Evolutionary conservation across 2,113 vertebrate genomes (phyloP).

Genomic region (Trogon surrucura): DNA sequence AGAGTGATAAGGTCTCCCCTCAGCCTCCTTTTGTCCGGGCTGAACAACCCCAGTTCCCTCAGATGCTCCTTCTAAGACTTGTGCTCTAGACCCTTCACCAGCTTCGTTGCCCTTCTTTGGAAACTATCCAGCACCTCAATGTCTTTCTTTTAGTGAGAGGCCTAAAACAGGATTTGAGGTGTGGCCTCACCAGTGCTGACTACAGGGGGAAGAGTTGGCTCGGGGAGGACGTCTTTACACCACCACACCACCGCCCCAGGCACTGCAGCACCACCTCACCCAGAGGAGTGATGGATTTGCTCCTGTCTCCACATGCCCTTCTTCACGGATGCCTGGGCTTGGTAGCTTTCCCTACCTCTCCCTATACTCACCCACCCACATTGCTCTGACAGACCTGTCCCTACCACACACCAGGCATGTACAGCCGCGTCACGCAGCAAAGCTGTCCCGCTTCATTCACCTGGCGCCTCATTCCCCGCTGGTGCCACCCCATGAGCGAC

Average conservation of each 20-base stretch:
- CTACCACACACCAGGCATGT: accelerated
- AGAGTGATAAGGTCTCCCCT: too few species aligned
- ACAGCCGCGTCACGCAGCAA: not conserved
- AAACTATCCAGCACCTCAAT: too few species aligned
- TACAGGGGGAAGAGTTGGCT: not conserved
- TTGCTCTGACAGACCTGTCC: not conserved
- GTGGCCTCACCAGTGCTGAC: too few species aligned
- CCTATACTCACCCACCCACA: not conserved
- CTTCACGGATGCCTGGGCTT: not conserved
- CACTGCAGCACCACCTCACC: not conserved
- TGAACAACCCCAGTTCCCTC: too few species aligned
- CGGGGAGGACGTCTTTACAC: not conserved
- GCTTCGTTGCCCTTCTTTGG: too few species aligned
- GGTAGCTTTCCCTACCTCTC: not conserved
- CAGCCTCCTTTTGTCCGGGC: too few species aligned
- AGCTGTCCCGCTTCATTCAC: not conserved
- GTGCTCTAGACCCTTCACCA: too few species aligned
- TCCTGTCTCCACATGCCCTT: not conserved
- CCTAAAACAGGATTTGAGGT: too few species aligned
- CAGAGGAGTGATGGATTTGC: not conserved
- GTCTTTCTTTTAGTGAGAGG: too few species aligned
- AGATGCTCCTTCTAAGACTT: too few species aligned
- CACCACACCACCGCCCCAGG: accelerated
- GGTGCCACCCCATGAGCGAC: not conserved
- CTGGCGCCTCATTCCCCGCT: not conserved